Conservation (phyloP, 1,140 invertebrate species). For the Homarus americanus region DNA sequence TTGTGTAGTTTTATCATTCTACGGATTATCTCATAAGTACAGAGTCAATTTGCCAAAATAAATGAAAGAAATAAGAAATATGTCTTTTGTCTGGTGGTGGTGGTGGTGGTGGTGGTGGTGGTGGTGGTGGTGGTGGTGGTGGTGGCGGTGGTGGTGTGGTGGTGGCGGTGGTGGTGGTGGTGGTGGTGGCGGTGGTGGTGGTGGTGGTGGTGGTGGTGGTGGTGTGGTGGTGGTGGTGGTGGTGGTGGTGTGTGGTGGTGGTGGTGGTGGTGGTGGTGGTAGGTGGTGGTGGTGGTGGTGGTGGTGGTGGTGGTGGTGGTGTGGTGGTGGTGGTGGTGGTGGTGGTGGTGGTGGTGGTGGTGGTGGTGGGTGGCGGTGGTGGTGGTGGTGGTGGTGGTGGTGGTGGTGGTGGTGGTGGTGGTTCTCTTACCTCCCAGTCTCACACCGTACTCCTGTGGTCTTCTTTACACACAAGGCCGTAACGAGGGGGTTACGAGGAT, state of each 20-base stretch:
- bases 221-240: not conserved
- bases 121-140: not conserved
- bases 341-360: not conserved
- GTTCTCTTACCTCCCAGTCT: too few relatives aligned
- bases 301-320: not conserved
- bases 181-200: not conserved
- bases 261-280: not conserved
- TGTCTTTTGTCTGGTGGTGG: too few relatives aligned
- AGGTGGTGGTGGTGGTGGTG: not conserved
- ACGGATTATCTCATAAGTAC: too few relatives aligned
- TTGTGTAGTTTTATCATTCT: too few relatives aligned
- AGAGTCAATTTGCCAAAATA: too few relatives aligned
- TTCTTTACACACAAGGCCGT: too few relatives aligned
- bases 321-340: not conserved
- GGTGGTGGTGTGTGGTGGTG: not conserved
- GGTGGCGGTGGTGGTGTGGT: not conserved
- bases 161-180: not conserved
- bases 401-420: not conserved
- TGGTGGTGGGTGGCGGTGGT: not conserved
- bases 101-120: too few relatives aligned
- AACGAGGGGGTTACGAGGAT: too few relatives aligned
- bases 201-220: not conserved
- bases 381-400: not conserved
- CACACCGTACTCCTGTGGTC: too few relatives aligned
- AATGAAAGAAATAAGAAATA: too few relatives aligned